These are phyloP conservation scores for Oryzias woworae DNA, from an alignment of 2,113 vertebrate species.

Conservation along the genomic window DNA sequence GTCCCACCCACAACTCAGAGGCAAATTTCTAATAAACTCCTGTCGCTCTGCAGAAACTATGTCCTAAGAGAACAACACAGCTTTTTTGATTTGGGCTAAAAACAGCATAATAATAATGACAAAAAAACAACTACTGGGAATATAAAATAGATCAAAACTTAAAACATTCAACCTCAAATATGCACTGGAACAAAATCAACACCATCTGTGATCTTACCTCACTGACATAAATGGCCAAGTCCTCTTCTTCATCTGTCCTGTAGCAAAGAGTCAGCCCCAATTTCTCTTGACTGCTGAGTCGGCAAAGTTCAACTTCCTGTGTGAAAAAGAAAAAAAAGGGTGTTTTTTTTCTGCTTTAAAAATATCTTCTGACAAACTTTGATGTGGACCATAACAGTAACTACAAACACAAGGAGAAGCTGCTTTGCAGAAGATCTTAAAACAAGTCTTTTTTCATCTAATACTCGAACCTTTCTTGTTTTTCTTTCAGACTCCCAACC, in stretches of 20 bases:
- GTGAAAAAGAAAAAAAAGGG: constrained; percentile 8
- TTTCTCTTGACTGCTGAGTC: constrained; percentile 92
- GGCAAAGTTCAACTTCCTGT: constrained; percentile 92
- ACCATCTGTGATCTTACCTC: constrained; percentile 80
- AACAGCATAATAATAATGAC: no score
- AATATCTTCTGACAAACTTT: background rate
- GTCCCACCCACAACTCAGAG: no score
- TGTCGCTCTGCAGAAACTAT: no score
- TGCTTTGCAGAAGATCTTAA: constrained; percentile 27
- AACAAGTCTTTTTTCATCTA: constrained; percentile 1
- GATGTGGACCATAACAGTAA: constrained; percentile 9
- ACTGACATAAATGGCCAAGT: constrained; percentile 91
- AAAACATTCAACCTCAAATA: no score
- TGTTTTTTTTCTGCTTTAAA: background rate
- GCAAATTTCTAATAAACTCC: no score
- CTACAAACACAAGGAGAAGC: constrained; percentile 1
- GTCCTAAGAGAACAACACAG: no score
- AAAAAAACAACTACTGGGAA: no score
- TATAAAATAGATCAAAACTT: no score
- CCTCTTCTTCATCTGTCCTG: constrained; percentile 95
- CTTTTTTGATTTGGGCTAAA: no score
- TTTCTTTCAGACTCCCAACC: constrained; percentile 28
- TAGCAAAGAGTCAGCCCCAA: constrained; percentile 95
- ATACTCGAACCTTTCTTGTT: constrained; percentile 23
- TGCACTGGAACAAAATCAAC: no score